A percentile compares a stretch with the other conserved stretches of the same genome.
phyloP scores from a whole-genome alignment of 1,140 invertebrate genomes.

The Zaprionus nigranus region DNA sequence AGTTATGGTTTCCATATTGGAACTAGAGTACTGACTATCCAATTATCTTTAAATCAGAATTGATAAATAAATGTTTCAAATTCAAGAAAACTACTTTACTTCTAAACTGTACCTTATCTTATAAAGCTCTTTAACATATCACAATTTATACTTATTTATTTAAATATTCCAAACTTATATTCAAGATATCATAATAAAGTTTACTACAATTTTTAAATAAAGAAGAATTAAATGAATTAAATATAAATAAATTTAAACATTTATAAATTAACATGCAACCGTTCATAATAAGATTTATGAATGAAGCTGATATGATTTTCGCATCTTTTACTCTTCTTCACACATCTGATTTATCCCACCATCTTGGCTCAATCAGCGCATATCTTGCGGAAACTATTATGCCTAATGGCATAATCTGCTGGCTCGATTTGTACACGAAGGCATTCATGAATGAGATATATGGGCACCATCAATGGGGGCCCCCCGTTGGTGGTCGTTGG shows the following conservation, averaged over 20 bases:
- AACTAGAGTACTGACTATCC: no score
- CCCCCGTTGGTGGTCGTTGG: conserved; percentile 54
- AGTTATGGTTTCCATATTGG: no score
- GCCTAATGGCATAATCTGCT: conserved; percentile 61
- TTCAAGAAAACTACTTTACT: no score
- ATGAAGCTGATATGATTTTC: background rate
- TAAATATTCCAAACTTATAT: no score
- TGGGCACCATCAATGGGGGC: conserved; percentile 63
- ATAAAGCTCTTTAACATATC: no score
- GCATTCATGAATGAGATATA: conserved; percentile 67
- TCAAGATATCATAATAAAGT: no score
- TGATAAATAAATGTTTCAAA: no score
- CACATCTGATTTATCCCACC: conserved; percentile 19
- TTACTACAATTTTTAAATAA: no score
- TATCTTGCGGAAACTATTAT: conserved; percentile 64
- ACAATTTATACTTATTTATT: no score
- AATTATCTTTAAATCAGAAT: no score
- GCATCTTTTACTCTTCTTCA: background rate
- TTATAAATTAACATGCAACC: background rate
- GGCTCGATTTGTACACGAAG: conserved; percentile 52
- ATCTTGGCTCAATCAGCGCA: conserved; percentile 11
- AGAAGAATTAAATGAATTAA: background rate
- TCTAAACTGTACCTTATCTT: no score
- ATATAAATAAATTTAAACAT: background rate
- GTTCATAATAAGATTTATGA: background rate